These are phyloP conservation scores for Noctua comes DNA, from an alignment of 2,888 invertebrate genomes.

Conservation along the genomic window DNA sequence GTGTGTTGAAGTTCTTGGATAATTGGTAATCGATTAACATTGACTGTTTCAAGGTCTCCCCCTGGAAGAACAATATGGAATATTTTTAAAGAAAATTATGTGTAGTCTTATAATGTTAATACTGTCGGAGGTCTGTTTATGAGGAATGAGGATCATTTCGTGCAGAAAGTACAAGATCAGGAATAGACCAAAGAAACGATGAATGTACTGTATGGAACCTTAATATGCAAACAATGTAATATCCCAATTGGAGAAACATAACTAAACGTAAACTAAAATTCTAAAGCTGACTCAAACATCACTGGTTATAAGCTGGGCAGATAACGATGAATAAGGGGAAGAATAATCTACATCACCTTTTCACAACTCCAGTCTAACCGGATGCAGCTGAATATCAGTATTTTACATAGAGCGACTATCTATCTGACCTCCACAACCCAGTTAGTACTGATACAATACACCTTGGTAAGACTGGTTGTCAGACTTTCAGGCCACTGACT, in stretches of 20 bases:
- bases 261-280: neutral
- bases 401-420: neutral
- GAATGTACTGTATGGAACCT: neutral
- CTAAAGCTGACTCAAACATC: neutral
- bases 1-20: constrained; percentile 67
- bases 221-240: neutral
- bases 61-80: constrained; percentile 60
- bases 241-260: neutral
- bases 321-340: no score
- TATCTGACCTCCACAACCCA: no score
- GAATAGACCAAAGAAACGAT: neutral
- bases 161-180: neutral
- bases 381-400: neutral
- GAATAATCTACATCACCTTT: neutral
- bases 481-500: neutral
- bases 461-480: neutral
- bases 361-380: neutral
- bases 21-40: constrained; percentile 76
- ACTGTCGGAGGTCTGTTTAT: neutral
- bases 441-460: no score
- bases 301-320: no score
- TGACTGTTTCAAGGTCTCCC: constrained; percentile 60
- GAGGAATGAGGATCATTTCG: neutral
- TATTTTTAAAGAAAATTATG: neutral
- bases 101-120: neutral